A percentile compares a stretch with the other conserved stretches of the same genome.
Evolutionary conservation across 2,113 vertebrate genomes (phyloP).

Genomic region (Hippocampus abdominalis): DNA sequence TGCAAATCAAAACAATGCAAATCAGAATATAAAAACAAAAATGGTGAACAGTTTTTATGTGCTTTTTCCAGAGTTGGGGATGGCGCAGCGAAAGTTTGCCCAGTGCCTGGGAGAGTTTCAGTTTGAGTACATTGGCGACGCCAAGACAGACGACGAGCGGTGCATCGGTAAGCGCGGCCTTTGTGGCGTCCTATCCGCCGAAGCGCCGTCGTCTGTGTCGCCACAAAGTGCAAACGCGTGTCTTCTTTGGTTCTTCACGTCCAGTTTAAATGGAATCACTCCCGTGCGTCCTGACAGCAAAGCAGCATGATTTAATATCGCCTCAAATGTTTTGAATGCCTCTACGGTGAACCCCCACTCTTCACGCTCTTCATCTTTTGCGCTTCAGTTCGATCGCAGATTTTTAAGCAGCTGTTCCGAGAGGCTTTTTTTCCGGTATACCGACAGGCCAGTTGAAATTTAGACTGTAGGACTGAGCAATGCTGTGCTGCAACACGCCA

Average conservation of each 20-base stretch:
- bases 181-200: slow-evolving; percentile 12
- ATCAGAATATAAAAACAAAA: not conserved
- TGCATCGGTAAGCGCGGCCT: slow-evolving; percentile 82
- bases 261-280: slow-evolving; percentile 8
- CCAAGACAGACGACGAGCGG: slow-evolving; percentile 92
- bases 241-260: slow-evolving; percentile 22
- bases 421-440: no score
- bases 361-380: no score
- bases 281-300: not conserved
- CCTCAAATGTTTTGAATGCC: not conserved
- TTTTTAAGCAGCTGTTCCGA: no score
- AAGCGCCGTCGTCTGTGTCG: slow-evolving; percentile 21
- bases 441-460: no score
- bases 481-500: no score
- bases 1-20: no score
- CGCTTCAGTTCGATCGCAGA: no score
- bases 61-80: slow-evolving; percentile 79
- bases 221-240: slow-evolving; percentile 25
- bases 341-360: not conserved
- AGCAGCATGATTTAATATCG: not conserved
- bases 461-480: no score
- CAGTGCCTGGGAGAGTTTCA: slow-evolving; percentile 91
- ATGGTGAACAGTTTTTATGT: not conserved
- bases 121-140: slow-evolving; percentile 96
- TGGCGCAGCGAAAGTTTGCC: slow-evolving; percentile 93